Conservation (phyloP, 2,113 vertebrate genomes). For the Tragelaphus buxtoni region DNA sequence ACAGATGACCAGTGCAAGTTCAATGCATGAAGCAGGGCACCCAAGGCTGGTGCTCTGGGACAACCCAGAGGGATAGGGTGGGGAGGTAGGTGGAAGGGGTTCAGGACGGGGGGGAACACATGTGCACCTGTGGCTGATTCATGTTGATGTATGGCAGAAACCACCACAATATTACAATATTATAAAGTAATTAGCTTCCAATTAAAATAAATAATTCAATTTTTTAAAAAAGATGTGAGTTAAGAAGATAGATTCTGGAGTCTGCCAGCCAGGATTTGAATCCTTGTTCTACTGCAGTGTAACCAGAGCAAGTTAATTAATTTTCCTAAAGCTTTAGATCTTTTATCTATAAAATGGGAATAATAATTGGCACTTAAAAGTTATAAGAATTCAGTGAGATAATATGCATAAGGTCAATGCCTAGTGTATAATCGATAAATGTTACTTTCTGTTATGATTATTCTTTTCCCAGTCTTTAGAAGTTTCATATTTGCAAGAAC, state of each 20-base stretch:
- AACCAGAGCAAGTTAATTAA: neutral
- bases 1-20: neutral
- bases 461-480: neutral
- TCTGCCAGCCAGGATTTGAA: neutral
- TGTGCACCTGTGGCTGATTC: neutral
- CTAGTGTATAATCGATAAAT: neutral
- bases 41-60: neutral
- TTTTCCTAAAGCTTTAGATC: conserved; percentile 10
- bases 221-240: neutral
- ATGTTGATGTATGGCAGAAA: neutral
- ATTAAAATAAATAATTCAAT: neutral
- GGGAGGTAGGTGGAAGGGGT: neutral
- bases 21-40: neutral
- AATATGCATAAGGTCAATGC: neutral
- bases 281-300: neutral
- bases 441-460: neutral
- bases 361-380: neutral
- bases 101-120: neutral
- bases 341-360: neutral
- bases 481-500: neutral
- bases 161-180: neutral
- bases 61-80: neutral
- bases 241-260: neutral
- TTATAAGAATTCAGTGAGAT: neutral
- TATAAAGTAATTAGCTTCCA: neutral